Percentiles rank a stretch among this genome's conserved stretches.
phyloP scores from a whole-genome alignment of 2,797 vertebrate genomes.

The Saxicola maurus region DNA sequence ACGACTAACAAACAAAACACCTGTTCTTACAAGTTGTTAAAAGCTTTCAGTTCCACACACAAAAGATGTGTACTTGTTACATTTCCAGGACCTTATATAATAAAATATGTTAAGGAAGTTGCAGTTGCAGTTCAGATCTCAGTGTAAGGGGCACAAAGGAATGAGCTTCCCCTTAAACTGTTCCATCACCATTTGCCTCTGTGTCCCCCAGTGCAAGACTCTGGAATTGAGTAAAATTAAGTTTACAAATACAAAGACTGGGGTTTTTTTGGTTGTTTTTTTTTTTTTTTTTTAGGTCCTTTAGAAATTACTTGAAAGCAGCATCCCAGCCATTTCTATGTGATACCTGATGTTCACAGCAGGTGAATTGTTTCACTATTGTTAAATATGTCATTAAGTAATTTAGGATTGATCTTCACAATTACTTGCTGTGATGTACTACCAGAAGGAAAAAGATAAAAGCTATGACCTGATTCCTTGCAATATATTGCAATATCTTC shows the following conservation, averaged over 20 bases:
- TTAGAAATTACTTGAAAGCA: background rate
- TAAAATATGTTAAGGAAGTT: background rate
- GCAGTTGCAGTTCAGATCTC: background rate
- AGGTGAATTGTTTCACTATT: background rate
- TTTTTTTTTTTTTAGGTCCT: background rate
- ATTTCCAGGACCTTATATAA: background rate
- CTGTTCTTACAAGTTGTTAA: background rate
- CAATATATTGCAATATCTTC: background rate
- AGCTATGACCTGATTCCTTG: background rate
- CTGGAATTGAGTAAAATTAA: background rate
- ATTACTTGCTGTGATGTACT: rapidly evolving
- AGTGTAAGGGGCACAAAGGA: background rate
- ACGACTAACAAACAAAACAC: background rate
- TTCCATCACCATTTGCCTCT: background rate
- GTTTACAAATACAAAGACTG: background rate
- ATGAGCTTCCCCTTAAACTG: background rate
- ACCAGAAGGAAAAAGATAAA: background rate
- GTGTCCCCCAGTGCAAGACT: background rate
- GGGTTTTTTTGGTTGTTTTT: too few relatives aligned
- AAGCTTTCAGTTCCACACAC: background rate
- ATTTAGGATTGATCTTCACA: background rate
- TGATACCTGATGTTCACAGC: conserved; percentile 16
- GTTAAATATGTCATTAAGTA: background rate
- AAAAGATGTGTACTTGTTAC: background rate
- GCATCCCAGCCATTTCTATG: conserved; percentile 6